Conservation (phyloP, 2,113 vertebrate genomes). For the Tychaedon coryphoeus region DNA sequence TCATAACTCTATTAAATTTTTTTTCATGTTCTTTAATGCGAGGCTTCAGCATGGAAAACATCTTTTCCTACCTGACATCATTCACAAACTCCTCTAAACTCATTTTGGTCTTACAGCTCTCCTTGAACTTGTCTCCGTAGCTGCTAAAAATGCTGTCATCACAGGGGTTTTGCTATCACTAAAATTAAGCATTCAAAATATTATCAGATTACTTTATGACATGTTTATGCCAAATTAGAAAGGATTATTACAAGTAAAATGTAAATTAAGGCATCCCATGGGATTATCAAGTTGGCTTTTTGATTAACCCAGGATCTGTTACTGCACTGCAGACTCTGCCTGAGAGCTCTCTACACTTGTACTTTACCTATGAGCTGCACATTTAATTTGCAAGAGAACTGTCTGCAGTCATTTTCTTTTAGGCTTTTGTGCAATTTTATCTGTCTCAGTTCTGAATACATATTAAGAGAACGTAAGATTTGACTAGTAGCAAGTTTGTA, state of each 20-base stretch:
- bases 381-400: not conserved
- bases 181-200: not conserved
- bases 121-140: not conserved
- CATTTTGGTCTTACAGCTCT: not conserved
- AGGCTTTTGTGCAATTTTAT: not conserved
- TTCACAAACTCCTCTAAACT: no score
- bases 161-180: not conserved
- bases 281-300: not conserved
- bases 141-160: not conserved
- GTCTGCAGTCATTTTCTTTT: not conserved
- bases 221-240: not conserved
- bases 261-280: not conserved
- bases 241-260: not conserved
- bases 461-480: not conserved
- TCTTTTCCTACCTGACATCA: no score
- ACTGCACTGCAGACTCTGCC: not conserved
- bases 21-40: not conserved
- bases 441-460: not conserved
- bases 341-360: not conserved
- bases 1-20: fast-evolving
- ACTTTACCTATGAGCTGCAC: not conserved
- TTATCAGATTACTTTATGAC: not conserved
- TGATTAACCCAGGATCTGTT: not conserved
- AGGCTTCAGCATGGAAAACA: no score
- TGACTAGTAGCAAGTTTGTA: not conserved